Conservation (phyloP, 1,140 invertebrate genomes). For the Saccostrea glomerata region DNA sequence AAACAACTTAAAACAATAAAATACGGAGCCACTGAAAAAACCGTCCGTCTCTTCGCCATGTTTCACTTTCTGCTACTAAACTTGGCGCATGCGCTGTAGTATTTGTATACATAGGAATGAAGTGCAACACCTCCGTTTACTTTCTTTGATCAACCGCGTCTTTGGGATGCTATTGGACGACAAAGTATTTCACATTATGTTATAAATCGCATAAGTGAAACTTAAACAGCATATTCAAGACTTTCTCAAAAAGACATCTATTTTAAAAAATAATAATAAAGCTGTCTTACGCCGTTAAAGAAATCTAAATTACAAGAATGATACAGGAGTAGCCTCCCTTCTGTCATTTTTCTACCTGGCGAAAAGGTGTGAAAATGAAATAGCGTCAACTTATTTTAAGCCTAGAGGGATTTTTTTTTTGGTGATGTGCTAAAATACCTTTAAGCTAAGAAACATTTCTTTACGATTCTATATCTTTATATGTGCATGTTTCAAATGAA, state of each 20-base stretch:
- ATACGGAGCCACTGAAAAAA: constrained; percentile 35
- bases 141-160: neutral
- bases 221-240: no score
- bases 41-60: constrained; percentile 33
- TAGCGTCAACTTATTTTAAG: neutral
- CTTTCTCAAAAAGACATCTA: no score
- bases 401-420: neutral
- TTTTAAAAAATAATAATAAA: no score
- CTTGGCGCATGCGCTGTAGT: neutral
- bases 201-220: no score
- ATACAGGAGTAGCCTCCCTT: neutral
- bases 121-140: constrained; percentile 24
- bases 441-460: neutral
- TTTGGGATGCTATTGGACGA: no score
- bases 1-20: constrained; percentile 36
- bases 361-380: constrained; percentile 3
- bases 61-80: constrained; percentile 32
- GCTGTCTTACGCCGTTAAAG: no score
- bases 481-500: no score
- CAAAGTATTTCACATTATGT: no score
- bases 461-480: neutral
- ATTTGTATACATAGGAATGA: constrained; percentile 36
- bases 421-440: neutral
- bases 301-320: neutral
- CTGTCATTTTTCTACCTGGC: neutral